Conservation (phyloP, 1,140 invertebrate genomes). For the Ladona fulva region DNA sequence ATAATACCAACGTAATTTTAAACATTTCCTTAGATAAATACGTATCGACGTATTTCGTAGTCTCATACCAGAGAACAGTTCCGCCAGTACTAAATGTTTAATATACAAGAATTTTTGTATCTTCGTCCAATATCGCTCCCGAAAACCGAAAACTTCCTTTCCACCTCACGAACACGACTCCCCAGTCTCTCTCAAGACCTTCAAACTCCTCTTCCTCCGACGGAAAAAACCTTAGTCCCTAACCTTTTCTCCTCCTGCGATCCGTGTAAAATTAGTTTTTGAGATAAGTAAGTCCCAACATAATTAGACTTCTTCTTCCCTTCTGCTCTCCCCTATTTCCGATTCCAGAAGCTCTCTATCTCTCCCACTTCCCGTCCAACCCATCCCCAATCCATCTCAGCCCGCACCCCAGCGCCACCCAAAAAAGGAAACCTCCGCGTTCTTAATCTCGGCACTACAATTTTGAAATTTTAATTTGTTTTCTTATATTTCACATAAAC, state of each 20-base stretch:
- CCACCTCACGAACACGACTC: not conserved
- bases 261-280: conserved; percentile 10
- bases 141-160: too few relatives aligned
- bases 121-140: not conserved
- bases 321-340: not conserved
- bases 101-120: not conserved
- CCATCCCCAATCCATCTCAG: not conserved
- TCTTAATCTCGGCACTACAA: too few relatives aligned
- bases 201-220: not conserved
- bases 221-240: not conserved
- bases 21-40: too few relatives aligned
- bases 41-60: too few relatives aligned
- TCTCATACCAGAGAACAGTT: too few relatives aligned
- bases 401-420: too few relatives aligned
- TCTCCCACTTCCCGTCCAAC: not conserved
- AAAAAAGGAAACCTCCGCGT: not conserved
- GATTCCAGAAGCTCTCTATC: not conserved
- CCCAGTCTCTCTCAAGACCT: too few relatives aligned
- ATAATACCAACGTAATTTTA: too few relatives aligned
- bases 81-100: too few relatives aligned
- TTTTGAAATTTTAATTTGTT: too few relatives aligned
- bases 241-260: conserved; percentile 7
- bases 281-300: conserved; percentile 9
- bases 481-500: too few relatives aligned
- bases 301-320: conserved; percentile 4